Evolutionary conservation across 2,888 invertebrate species (phyloP), one percentile per base, ranked within the genome.

Genomic region (Dimorphilus gyrociliatus): DNA sequence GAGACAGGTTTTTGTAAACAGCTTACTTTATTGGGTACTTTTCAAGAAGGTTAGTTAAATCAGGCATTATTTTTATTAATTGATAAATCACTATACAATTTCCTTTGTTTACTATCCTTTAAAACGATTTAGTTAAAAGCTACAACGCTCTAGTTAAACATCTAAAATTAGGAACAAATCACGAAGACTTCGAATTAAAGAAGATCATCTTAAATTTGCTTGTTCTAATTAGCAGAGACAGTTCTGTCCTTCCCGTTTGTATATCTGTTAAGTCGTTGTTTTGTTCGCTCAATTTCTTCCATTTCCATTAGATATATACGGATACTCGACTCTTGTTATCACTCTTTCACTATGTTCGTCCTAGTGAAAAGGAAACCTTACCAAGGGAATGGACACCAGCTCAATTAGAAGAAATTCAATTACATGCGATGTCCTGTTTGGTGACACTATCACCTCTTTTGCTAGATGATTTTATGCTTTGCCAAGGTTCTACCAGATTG

Each of bases 181-280:
- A 54, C 36, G 61, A 62, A 42, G 62, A 63, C 40, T 63, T 62
- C 49, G 61, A 63, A 37, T 39, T 63, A 37, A 59, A 58, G 48
- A 60, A 60, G 36, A 43, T 60, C 17, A 45, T 63, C 15, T 48
- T 60, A 30, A 55, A 53, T 37, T 47, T 58, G 18, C 41, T 59
- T 18, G 51, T 58, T 4, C 43, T 54, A 10, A 41, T 62, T 5
- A 48, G 54, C 35, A 46, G 42, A 32, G 53, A 61, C 33, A 36
- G 47, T 1, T 41, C 50, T 16, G 46, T 46, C 6, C 35, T 55
- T 17, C 48, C 51, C 3, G 56, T 57, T 40, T 46, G 44, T 41
- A 23, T 14, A 23, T 16, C 13, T 6, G 10, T 33, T 13, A 27
- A 24, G n/a, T 12, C 17, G 15, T 27, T 25, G 4, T n/a, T n/a